Conservation (phyloP, 2,797 vertebrate species). For the Trematomus bernacchii region DNA sequence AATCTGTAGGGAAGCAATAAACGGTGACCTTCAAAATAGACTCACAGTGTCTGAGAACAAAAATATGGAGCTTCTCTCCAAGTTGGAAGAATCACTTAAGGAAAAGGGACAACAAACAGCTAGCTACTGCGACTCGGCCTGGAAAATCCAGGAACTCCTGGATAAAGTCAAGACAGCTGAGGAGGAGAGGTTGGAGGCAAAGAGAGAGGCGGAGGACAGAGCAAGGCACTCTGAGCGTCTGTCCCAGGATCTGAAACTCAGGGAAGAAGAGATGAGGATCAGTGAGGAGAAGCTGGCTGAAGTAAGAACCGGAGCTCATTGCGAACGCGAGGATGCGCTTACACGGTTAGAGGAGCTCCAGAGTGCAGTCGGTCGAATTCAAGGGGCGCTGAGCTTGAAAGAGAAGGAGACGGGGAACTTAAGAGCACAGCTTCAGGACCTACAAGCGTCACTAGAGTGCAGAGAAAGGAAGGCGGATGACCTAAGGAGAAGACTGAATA, state of each 20-base stretch:
- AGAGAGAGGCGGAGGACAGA: conserved; percentile 78
- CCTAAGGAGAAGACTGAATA: conserved; percentile 75
- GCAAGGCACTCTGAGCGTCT: conserved; percentile 76
- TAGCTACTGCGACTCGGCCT: conserved; percentile 78
- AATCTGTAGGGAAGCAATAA: conserved; percentile 67
- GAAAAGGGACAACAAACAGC: conserved; percentile 81
- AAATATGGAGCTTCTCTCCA: conserved; percentile 83
- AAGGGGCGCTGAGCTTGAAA: conserved; percentile 84
- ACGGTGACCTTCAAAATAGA: conserved; percentile 77
- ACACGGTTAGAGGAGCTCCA: conserved; percentile 82
- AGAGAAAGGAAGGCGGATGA: conserved; percentile 84
- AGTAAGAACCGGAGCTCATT: conserved; percentile 70
- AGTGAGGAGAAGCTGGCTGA: conserved; percentile 75
- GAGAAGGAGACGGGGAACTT: conserved; percentile 87
- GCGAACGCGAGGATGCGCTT: conserved; percentile 77
- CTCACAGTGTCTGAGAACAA: conserved; percentile 79
- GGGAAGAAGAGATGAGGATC: conserved; percentile 82
- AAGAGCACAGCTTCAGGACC: conserved; percentile 86
- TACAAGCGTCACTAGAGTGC: conserved; percentile 78
- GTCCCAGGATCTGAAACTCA: conserved; percentile 83
- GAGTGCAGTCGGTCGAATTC: conserved; percentile 80
- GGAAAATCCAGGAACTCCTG: conserved; percentile 84
- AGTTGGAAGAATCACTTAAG: conserved; percentile 75
- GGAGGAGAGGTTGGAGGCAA: conserved; percentile 77
- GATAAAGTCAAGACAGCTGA: conserved; percentile 86